These are phyloP conservation scores for Zelleria hepariella DNA, from an alignment of 2,888 invertebrate genomes.

Conservation along the genomic window DNA sequence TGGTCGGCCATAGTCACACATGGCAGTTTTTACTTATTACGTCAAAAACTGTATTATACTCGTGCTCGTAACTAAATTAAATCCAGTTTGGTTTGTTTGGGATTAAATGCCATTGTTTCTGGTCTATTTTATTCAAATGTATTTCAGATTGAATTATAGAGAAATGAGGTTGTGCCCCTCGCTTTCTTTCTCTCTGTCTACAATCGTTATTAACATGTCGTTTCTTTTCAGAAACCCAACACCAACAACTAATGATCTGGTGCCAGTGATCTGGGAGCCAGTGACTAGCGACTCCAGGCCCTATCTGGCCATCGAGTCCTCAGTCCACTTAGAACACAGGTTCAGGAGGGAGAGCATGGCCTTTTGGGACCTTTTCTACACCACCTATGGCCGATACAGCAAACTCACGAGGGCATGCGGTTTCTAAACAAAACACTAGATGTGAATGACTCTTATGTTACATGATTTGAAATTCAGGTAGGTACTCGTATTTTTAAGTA, in stretches of 20 bases:
- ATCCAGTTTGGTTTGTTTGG: neutral
- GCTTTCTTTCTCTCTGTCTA: neutral
- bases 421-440: neutral
- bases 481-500: neutral
- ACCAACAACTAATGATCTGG: neutral
- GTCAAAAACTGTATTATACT: neutral
- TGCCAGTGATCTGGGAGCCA: constrained; percentile 14
- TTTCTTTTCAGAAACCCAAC: constrained; percentile 1
- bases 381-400: constrained; percentile 39
- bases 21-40: neutral
- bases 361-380: constrained; percentile 59
- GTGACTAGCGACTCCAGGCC: constrained; percentile 35
- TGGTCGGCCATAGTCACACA: neutral
- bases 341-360: constrained; percentile 48
- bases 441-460: neutral
- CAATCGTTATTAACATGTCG: neutral
- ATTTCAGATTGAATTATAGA: neutral
- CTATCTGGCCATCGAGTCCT: constrained; percentile 40
- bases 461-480: no score
- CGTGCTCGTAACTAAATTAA: neutral
- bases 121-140: neutral
- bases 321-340: constrained; percentile 32
- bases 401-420: constrained; percentile 28
- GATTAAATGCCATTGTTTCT: neutral
- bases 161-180: neutral